A percentile compares a stretch with the other conserved stretches of the same genome.
These are phyloP conservation scores for Ifrita kowaldi DNA, from an alignment of 2,113 vertebrate genomes.

Conservation along the genomic window DNA sequence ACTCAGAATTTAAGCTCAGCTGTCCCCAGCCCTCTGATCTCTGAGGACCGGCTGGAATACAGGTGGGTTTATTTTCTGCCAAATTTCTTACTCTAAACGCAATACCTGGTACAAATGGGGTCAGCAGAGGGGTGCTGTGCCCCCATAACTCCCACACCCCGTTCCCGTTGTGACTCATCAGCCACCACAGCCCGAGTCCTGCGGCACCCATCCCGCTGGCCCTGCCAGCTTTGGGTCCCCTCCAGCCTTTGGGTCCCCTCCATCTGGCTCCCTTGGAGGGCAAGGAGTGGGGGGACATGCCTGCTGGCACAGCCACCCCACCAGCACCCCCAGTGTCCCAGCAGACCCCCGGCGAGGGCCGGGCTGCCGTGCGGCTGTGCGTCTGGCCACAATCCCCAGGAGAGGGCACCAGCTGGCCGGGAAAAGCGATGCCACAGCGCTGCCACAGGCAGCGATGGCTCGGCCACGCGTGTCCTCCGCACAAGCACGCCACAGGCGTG, in stretches of 20 bases:
- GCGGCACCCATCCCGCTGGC: rapidly evolving
- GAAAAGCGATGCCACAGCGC: neutral
- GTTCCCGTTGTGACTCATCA: rapidly evolving
- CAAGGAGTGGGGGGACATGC: rapidly evolving
- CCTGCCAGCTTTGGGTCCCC: neutral
- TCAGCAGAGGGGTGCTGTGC: neutral
- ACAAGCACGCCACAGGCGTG: rapidly evolving
- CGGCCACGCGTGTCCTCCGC: neutral
- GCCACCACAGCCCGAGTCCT: neutral
- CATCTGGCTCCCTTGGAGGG: neutral
- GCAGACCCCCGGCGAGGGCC: neutral
- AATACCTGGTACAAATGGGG: neutral
- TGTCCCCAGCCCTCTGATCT: neutral
- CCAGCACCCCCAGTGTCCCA: neutral
- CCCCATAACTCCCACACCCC: rapidly evolving
- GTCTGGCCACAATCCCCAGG: neutral
- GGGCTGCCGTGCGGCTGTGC: neutral
- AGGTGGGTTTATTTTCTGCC: neutral
- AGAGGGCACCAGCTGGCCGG: constrained; percentile 36
- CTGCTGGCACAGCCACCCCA: rapidly evolving
- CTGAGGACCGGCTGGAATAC: neutral
- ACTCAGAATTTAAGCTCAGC: neutral
- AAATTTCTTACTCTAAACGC: neutral
- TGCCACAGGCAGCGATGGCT: rapidly evolving
- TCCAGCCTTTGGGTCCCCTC: neutral